Conservation (phyloP, 2,797 vertebrate species). For the Gadopsis bispinosus region DNA sequence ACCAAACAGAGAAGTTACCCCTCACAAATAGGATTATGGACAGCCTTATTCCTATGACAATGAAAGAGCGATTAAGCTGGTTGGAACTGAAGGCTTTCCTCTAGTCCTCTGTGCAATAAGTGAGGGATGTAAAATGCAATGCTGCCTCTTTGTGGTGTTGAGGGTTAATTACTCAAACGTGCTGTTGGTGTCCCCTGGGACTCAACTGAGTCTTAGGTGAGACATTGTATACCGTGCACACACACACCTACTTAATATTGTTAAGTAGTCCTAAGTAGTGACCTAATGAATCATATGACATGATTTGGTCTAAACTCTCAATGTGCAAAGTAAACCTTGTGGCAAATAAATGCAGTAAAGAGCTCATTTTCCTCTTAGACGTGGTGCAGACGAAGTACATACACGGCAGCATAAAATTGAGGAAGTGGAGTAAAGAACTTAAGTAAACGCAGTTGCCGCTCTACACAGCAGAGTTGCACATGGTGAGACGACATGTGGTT, state of each 20-base stretch:
- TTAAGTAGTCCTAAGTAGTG: background rate
- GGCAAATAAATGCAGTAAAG: background rate
- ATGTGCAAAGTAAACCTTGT: background rate
- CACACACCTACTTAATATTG: background rate
- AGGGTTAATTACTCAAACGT: conserved; percentile 65
- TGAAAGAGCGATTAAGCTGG: background rate
- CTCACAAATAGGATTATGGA: background rate
- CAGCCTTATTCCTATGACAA: background rate
- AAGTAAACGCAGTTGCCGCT: background rate
- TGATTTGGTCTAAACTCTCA: background rate
- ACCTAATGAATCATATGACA: background rate
- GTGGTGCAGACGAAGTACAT: background rate
- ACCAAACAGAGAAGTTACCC: background rate
- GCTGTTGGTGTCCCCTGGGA: conserved; percentile 25
- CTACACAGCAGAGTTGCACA: background rate
- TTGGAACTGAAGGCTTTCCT: background rate
- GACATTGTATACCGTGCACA: background rate
- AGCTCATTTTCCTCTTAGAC: background rate
- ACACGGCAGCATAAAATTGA: background rate
- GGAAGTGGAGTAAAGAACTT: background rate
- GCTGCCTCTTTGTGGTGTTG: conserved; percentile 80
- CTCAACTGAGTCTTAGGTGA: background rate
- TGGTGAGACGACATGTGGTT: conserved; percentile 23
- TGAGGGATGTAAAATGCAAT: conserved; percentile 66
- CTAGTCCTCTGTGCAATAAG: background rate